A percentile compares a stretch with the other conserved stretches of the same genome.
Evolutionary conservation across 1,140 invertebrate species (phyloP).

Genomic region (Aphis craccivora): DNA sequence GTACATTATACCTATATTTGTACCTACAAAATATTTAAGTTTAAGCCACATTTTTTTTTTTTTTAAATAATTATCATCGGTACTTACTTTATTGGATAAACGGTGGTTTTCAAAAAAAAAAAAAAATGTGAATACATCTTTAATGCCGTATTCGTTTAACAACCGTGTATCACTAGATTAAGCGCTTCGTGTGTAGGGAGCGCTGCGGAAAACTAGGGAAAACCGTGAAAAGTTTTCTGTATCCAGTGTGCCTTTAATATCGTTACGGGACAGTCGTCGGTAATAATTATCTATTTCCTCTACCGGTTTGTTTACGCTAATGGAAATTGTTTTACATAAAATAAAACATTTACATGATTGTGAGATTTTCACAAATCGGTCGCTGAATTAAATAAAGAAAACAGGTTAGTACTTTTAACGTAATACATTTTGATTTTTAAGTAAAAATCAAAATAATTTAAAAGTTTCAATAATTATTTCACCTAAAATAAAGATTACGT

Average conservation of each 20-base stretch:
- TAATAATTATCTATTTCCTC: neutral
- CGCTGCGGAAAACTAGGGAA: slow-evolving; percentile 49
- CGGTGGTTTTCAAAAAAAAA: neutral
- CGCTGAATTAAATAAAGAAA: neutral
- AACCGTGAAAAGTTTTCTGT: slow-evolving; percentile 32
- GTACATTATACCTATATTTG: neutral
- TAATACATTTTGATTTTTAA: neutral
- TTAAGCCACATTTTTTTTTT: neutral
- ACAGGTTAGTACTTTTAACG: neutral
- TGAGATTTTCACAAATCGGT: neutral
- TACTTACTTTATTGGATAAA: neutral
- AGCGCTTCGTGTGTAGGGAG: neutral
- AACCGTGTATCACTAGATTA: neutral
- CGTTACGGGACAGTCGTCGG: slow-evolving; percentile 19
- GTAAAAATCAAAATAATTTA: neutral
- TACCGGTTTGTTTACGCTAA: neutral
- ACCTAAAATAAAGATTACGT: neutral
- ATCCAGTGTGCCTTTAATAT: slow-evolving; percentile 36
- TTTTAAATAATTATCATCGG: neutral
- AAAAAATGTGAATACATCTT: neutral
- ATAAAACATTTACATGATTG: neutral
- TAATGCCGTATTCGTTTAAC: neutral
- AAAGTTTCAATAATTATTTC: neutral
- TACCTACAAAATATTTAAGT: neutral
- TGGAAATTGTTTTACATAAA: neutral